Base-by-base conservation (phyloP, 2,113 vertebrate species). In the Rhinichthys klamathensis region DNA sequence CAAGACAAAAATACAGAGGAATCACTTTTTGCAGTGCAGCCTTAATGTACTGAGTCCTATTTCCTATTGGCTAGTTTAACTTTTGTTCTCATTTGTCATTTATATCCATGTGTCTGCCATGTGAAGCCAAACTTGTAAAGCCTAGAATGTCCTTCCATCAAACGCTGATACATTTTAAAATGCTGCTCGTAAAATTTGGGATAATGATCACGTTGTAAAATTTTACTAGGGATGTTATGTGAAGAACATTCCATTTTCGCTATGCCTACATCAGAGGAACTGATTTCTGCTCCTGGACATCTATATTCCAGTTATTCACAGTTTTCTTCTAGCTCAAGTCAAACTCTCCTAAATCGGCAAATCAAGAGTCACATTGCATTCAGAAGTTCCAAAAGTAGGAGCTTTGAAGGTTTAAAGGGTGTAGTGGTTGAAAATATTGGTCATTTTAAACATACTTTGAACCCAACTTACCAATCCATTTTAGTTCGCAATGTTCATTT, bases 141-240 rank as follows among this genome's bases (percentile, higher is more conserved):
- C 2, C 13, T 63, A 85, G 90, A 90, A 88, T 0, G 4, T 25
- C 41, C 58, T 80, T 79, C 81, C 83, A 84, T 88, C 86, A 90
- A 90, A 88, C 21, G 73, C n/a, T 78, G 54, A 72, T 77, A 56
- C 78, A 85, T 82, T 70, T 61, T 61, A 85, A 86, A 88, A 72
- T 77, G 78, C 84, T 80, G 85, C 80, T 84, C 44, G 74, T 81
- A 90, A 91, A 90, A 91, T 86, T 61, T 86, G 81, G 88, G 89
- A 91, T 90, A 90, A 92, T 90, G 88, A 90, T 90, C 92, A 91
- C 89, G 88, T 21, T 61, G 65, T 90, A 89, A 90, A 86, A 79
- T 82, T 79, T 83, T 38, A 89, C 86, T 87, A 89, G 90, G 87
- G 85, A 85, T 15, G 76, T 60, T 78, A 41, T 38, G 27, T 63